These are phyloP conservation scores for Pachyrhynchus sulphureomaculatus DNA, from an alignment of 1,140 invertebrate species.

Conservation along the genomic window DNA sequence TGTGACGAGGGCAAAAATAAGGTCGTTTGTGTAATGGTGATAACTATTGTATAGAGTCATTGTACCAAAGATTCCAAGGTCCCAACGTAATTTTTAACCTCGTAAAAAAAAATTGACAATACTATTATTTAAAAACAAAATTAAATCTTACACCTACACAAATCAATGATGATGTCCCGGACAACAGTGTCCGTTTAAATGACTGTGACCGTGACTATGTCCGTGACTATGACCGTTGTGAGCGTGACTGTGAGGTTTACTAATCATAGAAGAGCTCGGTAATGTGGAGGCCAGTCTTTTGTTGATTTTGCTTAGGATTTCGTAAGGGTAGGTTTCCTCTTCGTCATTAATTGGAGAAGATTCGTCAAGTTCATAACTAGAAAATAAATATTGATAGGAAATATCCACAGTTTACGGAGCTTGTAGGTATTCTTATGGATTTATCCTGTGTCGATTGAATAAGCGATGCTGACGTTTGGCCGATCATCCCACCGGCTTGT, in stretches of 20 bases:
- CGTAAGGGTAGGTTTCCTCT: constrained; percentile 55
- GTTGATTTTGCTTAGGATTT: constrained; percentile 59
- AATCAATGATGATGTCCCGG: constrained; percentile 35
- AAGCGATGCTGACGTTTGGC: no score
- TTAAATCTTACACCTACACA: background rate
- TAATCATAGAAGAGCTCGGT: constrained; percentile 9
- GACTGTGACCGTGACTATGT: constrained; percentile 13
- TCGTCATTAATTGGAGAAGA: constrained; percentile 55
- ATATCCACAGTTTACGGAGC: no score
- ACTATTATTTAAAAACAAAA: background rate
- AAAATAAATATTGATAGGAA: constrained; percentile 35
- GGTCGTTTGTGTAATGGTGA: no score
- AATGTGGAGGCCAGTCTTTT: constrained; percentile 41
- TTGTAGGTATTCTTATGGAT: background rate
- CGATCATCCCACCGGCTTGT: no score
- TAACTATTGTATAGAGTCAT: no score
- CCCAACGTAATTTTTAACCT: no score
- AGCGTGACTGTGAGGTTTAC: constrained; percentile 15
- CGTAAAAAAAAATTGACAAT: no score
- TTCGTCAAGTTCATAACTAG: constrained; percentile 54
- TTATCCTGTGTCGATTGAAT: no score
- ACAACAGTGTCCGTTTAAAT: constrained; percentile 36
- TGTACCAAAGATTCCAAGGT: no score
- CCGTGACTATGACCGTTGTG: constrained; percentile 21
- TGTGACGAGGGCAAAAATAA: no score